Evolutionary conservation across 1,140 invertebrate genomes (phyloP).

Genomic region (Drepana arcuata): DNA sequence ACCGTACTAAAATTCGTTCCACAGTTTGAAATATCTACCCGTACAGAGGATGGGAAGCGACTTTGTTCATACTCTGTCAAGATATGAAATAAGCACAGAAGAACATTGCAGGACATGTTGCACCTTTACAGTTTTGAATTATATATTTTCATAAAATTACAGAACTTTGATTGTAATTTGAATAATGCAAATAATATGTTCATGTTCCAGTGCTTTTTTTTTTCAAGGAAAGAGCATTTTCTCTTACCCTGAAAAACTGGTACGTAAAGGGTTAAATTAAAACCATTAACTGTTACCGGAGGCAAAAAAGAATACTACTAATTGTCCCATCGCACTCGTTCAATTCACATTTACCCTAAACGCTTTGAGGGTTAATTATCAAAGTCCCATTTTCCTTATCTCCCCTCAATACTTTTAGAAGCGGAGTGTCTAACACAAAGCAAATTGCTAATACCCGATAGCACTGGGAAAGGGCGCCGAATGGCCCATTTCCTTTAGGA

Average conservation of each 20-base stretch:
- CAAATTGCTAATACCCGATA: slow-evolving; percentile 43
- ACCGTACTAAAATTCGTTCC: too few species aligned
- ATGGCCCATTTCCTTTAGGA: slow-evolving; percentile 37
- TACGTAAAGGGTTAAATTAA: slow-evolving; percentile 1
- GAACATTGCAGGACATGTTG: too few species aligned
- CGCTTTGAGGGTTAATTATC: slow-evolving; percentile 24
- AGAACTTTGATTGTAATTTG: too few species aligned
- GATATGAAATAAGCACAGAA: too few species aligned
- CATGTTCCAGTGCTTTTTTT: too few species aligned
- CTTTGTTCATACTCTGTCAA: too few species aligned
- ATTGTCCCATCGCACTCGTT: slow-evolving; percentile 20
- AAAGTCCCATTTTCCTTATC: slow-evolving; percentile 24
- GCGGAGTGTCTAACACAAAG: slow-evolving; percentile 31
- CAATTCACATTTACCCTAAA: slow-evolving; percentile 24
- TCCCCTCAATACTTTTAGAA: slow-evolving; percentile 24
- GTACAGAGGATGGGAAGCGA: too few species aligned
- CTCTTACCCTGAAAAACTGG: neutral
- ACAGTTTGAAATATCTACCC: too few species aligned
- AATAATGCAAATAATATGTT: too few species aligned
- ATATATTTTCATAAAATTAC: neutral
- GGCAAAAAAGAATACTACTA: slow-evolving; percentile 15
- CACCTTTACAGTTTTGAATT: too few species aligned
- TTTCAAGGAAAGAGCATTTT: neutral
- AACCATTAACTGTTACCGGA: neutral
- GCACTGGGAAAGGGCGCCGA: slow-evolving; percentile 28